phyloP scores from a whole-genome alignment of 2,888 invertebrate species.

The Holacanthella duospinosa region DNA sequence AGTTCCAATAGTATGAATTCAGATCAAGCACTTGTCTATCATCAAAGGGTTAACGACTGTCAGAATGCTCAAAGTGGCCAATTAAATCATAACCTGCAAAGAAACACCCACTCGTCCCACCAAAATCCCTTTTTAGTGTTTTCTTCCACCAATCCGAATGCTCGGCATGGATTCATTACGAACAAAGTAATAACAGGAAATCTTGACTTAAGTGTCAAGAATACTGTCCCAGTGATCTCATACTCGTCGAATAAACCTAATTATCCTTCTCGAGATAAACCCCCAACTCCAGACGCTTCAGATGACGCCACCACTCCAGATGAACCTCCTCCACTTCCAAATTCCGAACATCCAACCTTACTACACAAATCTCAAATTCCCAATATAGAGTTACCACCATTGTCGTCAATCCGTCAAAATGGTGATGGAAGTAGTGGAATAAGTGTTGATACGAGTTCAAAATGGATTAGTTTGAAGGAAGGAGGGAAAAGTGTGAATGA shows the following conservation, averaged over 20 bases:
- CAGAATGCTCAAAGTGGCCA: not conserved
- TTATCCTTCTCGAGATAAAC: not conserved
- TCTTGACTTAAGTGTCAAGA: not conserved
- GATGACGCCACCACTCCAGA: not conserved
- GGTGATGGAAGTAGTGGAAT: conserved; percentile 35
- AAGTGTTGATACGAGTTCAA: not conserved
- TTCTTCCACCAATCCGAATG: not conserved
- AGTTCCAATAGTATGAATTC: not conserved
- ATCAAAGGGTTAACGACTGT: not conserved
- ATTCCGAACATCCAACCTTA: conserved; percentile 29
- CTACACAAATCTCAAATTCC: conserved; percentile 15
- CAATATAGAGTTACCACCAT: conserved; percentile 25
- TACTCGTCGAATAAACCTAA: not conserved
- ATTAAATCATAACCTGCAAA: not conserved
- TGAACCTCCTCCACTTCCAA: conserved; percentile 30
- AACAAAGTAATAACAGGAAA: not conserved
- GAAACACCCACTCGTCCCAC: not conserved
- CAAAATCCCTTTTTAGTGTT: not conserved
- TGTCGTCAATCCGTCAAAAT: conserved; percentile 31
- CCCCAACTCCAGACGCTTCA: not conserved
- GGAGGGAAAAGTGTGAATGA: too few species aligned
- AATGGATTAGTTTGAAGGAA: not conserved
- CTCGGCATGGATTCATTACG: not conserved
- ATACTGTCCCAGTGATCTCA: not conserved
- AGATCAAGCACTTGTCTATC: not conserved